phyloP scores from a whole-genome alignment of 2,888 invertebrate species.

The Cephus pulcher region DNA sequence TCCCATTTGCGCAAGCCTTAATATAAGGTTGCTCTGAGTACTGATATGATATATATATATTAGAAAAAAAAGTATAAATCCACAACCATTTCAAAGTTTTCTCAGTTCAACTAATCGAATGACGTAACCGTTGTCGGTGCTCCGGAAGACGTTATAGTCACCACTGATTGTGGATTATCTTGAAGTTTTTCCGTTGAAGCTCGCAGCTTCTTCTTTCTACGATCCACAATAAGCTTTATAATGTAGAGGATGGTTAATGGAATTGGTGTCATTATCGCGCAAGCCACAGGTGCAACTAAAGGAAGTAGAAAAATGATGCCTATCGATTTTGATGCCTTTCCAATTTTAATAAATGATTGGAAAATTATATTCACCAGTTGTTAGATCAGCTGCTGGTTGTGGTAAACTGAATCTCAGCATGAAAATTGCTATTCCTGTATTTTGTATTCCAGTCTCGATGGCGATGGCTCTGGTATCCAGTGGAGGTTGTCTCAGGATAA shows the following conservation, averaged over 20 bases:
- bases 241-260: conserved; percentile 75
- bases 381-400: conserved; percentile 89
- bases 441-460: conserved; percentile 93
- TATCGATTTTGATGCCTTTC: not conserved
- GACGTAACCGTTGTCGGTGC: not conserved
- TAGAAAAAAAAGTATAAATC: not conserved
- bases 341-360: not conserved
- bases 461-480: conserved; percentile 87
- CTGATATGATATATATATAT: not conserved
- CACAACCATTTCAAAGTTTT: not conserved
- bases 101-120: not conserved
- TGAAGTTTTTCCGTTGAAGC: conserved; percentile 48
- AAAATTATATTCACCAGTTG: conserved; percentile 73
- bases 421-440: conserved; percentile 93
- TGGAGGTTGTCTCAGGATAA: conserved; percentile 72
- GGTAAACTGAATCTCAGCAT: conserved; percentile 83
- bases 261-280: conserved; percentile 93
- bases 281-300: conserved; percentile 88
- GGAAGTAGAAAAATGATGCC: conserved; percentile 40
- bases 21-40: not conserved
- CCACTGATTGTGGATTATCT: not conserved
- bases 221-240: conserved; percentile 45
- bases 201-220: conserved; percentile 37
- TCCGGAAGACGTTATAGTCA: not conserved
- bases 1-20: not conserved